A percentile compares a stretch with the other conserved stretches of the same genome.
phyloP scores from a whole-genome alignment of 2,888 invertebrate species.

The Apamea monoglypha region DNA sequence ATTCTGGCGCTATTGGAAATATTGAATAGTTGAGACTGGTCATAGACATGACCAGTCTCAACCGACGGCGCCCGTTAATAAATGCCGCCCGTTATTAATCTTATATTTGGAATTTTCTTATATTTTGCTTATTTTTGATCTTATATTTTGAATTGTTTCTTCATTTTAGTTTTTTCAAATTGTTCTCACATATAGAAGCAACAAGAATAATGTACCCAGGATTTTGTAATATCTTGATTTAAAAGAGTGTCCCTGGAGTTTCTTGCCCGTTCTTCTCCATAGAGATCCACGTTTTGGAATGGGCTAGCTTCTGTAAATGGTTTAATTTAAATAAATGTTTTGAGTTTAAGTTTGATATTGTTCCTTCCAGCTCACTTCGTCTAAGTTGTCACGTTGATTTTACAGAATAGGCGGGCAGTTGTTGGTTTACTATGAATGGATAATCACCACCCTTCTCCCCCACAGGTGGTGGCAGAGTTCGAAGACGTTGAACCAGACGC shows the following conservation, averaged over 20 bases:
- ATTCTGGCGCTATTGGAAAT: too few species aligned
- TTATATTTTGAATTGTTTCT: neutral
- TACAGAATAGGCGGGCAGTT: neutral
- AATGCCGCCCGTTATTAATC: too few species aligned
- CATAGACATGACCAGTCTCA: too few species aligned
- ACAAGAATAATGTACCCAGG: neutral
- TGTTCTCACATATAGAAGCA: neutral
- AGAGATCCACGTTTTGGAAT: neutral
- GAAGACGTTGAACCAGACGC: constrained; percentile 93
- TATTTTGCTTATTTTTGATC: too few species aligned
- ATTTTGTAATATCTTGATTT: neutral
- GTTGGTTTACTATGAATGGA: neutral
- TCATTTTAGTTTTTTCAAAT: neutral
- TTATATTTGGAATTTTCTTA: too few species aligned
- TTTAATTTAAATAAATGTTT: neutral
- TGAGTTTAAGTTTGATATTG: neutral
- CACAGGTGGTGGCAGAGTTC: constrained; percentile 91
- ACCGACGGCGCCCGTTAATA: too few species aligned
- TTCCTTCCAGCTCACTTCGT: neutral
- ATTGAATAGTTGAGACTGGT: too few species aligned
- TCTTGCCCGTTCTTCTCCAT: neutral
- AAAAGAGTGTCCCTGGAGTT: neutral
- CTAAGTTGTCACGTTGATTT: neutral
- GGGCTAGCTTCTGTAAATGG: neutral
- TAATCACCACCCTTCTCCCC: neutral